A percentile compares a stretch with the other conserved stretches of the same genome.
Evolutionary conservation across 1,140 invertebrate species (phyloP).

Genomic region (Bombus huntii): DNA sequence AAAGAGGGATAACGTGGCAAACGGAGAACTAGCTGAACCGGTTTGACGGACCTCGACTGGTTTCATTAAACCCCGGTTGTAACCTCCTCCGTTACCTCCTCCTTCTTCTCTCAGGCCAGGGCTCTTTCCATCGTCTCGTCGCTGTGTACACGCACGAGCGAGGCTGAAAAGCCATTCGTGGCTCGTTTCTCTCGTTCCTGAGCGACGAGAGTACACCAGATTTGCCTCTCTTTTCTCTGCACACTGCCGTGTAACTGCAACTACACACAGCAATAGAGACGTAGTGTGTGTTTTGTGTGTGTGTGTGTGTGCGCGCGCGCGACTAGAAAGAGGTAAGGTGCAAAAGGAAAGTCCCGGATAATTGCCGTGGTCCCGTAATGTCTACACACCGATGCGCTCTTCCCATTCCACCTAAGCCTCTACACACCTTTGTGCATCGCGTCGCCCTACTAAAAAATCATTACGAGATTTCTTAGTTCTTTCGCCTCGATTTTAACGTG

Average conservation of each 20-base stretch:
- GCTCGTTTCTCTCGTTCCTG: constrained; percentile 52
- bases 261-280: background rate
- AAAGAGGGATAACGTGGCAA: constrained; percentile 47
- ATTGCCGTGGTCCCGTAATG: constrained; percentile 60
- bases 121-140: constrained; percentile 50
- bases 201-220: constrained; percentile 24
- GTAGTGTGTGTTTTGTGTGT: no score
- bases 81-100: constrained; percentile 65
- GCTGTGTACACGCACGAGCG: constrained; percentile 59
- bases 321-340: constrained; percentile 46
- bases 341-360: constrained; percentile 61
- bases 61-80: constrained; percentile 80
- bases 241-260: background rate
- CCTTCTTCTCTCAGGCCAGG: constrained; percentile 10
- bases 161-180: constrained; percentile 53
- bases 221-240: constrained; percentile 15
- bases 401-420: constrained; percentile 6
- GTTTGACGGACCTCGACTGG: constrained; percentile 76
- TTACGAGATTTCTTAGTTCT: background rate
- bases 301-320: background rate
- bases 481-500: background rate
- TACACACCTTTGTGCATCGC: background rate
- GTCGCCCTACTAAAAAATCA: background rate
- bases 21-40: constrained; percentile 74
- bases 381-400: constrained; percentile 27